Percentiles rank a stretch among this genome's conserved stretches.
These are phyloP conservation scores for Cryptoblepharus egeriae DNA, from an alignment of 2,797 vertebrate genomes.

Conservation along the genomic window DNA sequence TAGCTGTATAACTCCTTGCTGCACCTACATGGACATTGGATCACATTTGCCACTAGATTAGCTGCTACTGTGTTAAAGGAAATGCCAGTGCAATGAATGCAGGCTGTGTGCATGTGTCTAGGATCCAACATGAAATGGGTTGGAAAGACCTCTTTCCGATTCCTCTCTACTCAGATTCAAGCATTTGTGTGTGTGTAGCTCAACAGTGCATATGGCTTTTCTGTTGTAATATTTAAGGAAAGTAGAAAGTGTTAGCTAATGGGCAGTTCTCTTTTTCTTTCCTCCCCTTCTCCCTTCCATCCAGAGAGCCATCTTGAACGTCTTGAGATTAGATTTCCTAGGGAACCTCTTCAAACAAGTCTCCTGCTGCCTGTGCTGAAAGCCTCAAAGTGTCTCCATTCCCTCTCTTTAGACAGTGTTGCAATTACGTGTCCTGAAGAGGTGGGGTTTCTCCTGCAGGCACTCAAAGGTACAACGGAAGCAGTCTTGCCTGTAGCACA, in stretches of 20 bases:
- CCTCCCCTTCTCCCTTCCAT: constrained; percentile 27
- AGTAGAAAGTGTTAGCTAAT: neutral
- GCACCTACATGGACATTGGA: too few species aligned
- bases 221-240: neutral
- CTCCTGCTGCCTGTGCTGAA: constrained; percentile 81
- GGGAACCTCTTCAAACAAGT: constrained; percentile 73
- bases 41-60: neutral
- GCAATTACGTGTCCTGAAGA: constrained; percentile 69
- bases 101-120: too few species aligned
- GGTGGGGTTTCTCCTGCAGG: constrained; percentile 78
- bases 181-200: neutral
- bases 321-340: constrained; percentile 84
- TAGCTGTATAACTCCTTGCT: too few species aligned
- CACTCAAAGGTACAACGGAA: constrained; percentile 81
- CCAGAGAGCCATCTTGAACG: constrained; percentile 83
- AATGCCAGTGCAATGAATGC: neutral
- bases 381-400: constrained; percentile 78
- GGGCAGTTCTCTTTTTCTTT: constrained; percentile 51
- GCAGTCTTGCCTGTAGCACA: neutral
- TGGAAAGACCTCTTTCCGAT: too few species aligned
- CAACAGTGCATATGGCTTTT: neutral
- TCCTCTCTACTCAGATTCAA: too few species aligned
- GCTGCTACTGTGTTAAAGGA: neutral
- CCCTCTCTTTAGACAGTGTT: constrained; percentile 83
- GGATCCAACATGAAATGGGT: too few species aligned